Base-by-base conservation (phyloP, 2,888 invertebrate genomes). In the Luffia ferchaultella region DNA sequence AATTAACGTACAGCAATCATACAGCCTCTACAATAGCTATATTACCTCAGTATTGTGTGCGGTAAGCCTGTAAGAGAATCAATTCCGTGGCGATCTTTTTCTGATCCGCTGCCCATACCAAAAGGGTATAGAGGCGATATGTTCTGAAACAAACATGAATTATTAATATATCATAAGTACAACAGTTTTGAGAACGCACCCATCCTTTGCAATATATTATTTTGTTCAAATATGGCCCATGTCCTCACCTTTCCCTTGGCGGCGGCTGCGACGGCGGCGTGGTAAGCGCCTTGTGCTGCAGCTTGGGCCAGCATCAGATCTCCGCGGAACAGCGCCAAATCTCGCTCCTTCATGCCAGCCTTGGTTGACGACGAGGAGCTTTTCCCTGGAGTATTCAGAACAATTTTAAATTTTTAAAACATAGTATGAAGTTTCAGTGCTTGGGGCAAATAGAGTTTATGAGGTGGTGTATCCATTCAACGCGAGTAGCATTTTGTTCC, bases 11-110 rank as follows among this genome's bases (percentile, higher is more conserved):
- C n/a, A n/a, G n/a, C n/a, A n/a, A n/a, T n/a, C n/a, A n/a, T n/a
- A n/a, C n/a, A n/a, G n/a, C n/a, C n/a, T n/a, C n/a, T n/a, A n/a
- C n/a, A n/a, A n/a, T n/a, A n/a, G n/a, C n/a, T n/a, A n/a, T n/a
- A n/a, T n/a, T 61, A 85, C 85, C 84, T 85, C 7, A 85, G 73
- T 58, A 85, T 77, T n/a, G 75, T 84, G 54, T 85, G 84, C 0
- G 85, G 85, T 9, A 85, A 58, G 41, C 84, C 84, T 1, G 84
- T 79, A 1, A 85, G 68, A 1, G 82, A 73, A 56, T 85, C 85
- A 1, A 85, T 73, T 42, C 76, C 78, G 42, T 84, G 80, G 2
- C 84, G 63, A 54, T 85, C 85, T 58, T 85, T 85, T 3, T 85
- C 85, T 0, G 78, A 68, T 2, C 76, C 76, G 1, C 70, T 58